phyloP scores from a whole-genome alignment of 2,888 invertebrate species.

The Parochlus steinenii region DNA sequence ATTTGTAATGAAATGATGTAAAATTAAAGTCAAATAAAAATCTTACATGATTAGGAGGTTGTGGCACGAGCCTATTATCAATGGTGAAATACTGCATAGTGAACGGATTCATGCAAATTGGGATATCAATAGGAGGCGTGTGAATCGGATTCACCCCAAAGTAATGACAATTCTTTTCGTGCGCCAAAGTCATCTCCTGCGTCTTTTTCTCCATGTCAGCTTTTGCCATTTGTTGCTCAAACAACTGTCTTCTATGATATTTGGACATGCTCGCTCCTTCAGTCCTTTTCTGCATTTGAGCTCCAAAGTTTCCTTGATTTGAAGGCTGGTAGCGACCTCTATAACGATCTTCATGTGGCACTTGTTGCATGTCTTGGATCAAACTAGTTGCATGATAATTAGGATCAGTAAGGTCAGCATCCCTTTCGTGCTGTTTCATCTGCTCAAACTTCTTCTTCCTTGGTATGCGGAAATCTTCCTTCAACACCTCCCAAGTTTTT shows the following conservation, averaged over 20 bases:
- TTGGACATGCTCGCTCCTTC: slow-evolving; percentile 21
- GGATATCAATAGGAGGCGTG: slow-evolving; percentile 22
- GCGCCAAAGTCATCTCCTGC: slow-evolving; percentile 24
- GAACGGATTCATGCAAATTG: slow-evolving; percentile 25
- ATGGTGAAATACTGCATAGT: slow-evolving; percentile 28
- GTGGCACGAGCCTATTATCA: slow-evolving; percentile 21
- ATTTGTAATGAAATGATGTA: no score
- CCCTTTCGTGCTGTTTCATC: slow-evolving; percentile 87
- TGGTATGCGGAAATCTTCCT: slow-evolving; percentile 68
- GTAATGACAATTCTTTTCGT: slow-evolving; percentile 26
- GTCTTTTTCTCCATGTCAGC: slow-evolving; percentile 27
- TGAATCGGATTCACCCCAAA: slow-evolving; percentile 25
- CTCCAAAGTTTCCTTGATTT: neutral
- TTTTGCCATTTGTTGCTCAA: slow-evolving; percentile 28
- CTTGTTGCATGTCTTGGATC: slow-evolving; percentile 29
- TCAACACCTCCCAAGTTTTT: slow-evolving; percentile 23
- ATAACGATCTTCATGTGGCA: slow-evolving; percentile 21
- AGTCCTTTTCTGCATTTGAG: neutral
- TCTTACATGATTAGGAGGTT: slow-evolving; percentile 24
- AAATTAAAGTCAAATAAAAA: no score
- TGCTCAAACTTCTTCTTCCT: slow-evolving; percentile 87
- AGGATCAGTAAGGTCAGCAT: slow-evolving; percentile 49
- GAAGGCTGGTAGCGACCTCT: slow-evolving; percentile 18
- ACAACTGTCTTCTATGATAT: slow-evolving; percentile 25
- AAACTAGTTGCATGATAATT: slow-evolving; percentile 33